Evolutionary conservation across 2,888 invertebrate species (phyloP).

Genomic region (Brachynemurus nebulosus): DNA sequence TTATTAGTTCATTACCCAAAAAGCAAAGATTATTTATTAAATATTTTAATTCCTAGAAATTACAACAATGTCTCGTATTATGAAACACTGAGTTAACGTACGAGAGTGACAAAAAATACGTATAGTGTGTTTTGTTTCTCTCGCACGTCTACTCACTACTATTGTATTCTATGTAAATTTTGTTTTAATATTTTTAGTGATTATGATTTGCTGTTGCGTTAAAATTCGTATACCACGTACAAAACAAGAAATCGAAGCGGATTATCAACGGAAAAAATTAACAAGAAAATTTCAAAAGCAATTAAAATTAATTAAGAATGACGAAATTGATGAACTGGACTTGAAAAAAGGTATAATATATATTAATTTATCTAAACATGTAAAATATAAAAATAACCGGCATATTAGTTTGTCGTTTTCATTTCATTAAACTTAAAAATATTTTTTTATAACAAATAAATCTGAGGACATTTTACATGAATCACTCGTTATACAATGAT

Average conservation of each 20-base stretch:
- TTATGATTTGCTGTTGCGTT: constrained; percentile 80
- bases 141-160: too few relatives aligned
- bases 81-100: too few relatives aligned
- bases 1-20: too few relatives aligned
- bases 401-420: not conserved
- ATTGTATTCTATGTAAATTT: not conserved
- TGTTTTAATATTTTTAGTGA: constrained; percentile 41
- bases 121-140: too few relatives aligned
- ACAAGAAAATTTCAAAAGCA: constrained; percentile 71
- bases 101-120: too few relatives aligned
- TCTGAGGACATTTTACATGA: not conserved
- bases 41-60: too few relatives aligned
- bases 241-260: constrained; percentile 90
- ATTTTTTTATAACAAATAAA: not conserved
- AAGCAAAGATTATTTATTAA: too few relatives aligned
- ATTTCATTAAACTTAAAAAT: not conserved
- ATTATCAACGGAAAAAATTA: constrained; percentile 72
- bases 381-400: not conserved
- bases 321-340: constrained; percentile 74
- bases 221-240: constrained; percentile 85
- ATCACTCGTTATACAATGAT: too few relatives aligned
- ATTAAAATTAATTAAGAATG: constrained; percentile 66
- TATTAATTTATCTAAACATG: not conserved
- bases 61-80: too few relatives aligned
- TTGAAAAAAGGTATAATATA: constrained; percentile 48